phyloP scores from a whole-genome alignment of 2,888 invertebrate species.

The Idaea aversata region DNA sequence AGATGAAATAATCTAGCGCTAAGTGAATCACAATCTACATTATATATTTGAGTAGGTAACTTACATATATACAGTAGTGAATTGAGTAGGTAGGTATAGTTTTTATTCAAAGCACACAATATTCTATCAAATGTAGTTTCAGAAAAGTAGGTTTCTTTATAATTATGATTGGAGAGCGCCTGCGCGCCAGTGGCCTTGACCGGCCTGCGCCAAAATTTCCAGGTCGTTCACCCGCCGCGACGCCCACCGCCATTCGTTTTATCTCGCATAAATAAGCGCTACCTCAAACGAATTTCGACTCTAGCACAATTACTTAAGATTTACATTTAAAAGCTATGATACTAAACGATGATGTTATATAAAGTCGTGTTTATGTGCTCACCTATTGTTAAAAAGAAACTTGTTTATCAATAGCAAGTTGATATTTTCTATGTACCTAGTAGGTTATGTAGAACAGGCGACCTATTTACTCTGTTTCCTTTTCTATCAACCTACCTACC shows the following conservation, averaged over 20 bases:
- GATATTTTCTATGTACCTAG: conserved; percentile 39
- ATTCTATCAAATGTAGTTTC: conserved; percentile 10
- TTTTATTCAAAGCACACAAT: conserved; percentile 8
- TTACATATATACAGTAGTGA: background rate
- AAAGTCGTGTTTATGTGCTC: conserved; percentile 67
- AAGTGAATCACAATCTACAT: background rate
- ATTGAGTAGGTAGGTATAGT: background rate
- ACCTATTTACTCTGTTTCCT: background rate
- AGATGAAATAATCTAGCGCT: too few relatives aligned
- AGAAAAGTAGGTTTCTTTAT: conserved; percentile 29
- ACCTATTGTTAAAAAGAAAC: conserved; percentile 67
- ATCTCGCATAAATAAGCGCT: conserved; percentile 66
- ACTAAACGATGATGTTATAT: conserved; percentile 55
- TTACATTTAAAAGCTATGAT: conserved; percentile 26
- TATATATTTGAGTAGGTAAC: background rate
- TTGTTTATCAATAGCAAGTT: conserved; percentile 70
- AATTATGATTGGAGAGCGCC: conserved; percentile 45
- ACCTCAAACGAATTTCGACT: conserved; percentile 43
- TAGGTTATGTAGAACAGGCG: conserved; percentile 36
- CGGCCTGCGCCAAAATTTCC: conserved; percentile 80
- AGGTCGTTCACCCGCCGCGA: conserved; percentile 73
- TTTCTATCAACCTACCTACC: background rate
- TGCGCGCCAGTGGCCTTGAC: conserved; percentile 75
- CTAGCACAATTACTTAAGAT: conserved; percentile 31
- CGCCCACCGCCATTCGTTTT: conserved; percentile 73